Percentiles rank a stretch among this genome's conserved stretches.
These are phyloP conservation scores for Contarinia nasturtii DNA, from an alignment of 1,140 invertebrate species.

Conservation along the genomic window DNA sequence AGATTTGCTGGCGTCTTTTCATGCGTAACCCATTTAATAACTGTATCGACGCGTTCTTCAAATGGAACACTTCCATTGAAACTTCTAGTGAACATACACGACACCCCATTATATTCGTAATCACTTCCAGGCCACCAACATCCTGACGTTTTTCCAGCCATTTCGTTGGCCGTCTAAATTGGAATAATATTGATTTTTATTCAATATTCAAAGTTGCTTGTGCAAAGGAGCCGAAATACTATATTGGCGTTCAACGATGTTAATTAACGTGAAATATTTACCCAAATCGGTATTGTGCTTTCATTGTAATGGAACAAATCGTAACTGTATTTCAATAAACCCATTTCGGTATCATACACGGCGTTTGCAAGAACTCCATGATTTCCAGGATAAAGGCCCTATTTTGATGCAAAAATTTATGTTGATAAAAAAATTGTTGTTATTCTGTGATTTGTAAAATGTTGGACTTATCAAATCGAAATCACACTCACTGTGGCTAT, in stretches of 20 bases:
- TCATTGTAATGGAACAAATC: slow-evolving; percentile 1
- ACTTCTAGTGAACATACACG: background rate
- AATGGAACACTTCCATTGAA: slow-evolving; percentile 25
- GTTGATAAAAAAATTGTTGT: no score
- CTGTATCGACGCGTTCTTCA: slow-evolving; percentile 32
- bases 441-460: no score
- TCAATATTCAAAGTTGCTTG: no score
- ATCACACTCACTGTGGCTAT: background rate
- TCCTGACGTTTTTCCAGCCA: background rate
- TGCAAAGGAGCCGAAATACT: no score
- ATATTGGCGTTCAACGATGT: no score
- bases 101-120: background rate
- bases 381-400: background rate
- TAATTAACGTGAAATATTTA: background rate
- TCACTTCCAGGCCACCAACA: slow-evolving; percentile 1
- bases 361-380: background rate
- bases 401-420: no score
- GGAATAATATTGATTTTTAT: no score
- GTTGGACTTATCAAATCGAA: no score
- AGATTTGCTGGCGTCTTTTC: slow-evolving; percentile 34
- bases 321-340: background rate
- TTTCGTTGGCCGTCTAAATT: background rate
- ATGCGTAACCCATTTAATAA: slow-evolving; percentile 45
- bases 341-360: background rate
- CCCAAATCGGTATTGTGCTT: background rate